A percentile compares a stretch with the other conserved stretches of the same genome.
These are phyloP conservation scores for Hemitrygon akajei DNA, from an alignment of 2,797 vertebrate genomes.

Conservation along the genomic window DNA sequence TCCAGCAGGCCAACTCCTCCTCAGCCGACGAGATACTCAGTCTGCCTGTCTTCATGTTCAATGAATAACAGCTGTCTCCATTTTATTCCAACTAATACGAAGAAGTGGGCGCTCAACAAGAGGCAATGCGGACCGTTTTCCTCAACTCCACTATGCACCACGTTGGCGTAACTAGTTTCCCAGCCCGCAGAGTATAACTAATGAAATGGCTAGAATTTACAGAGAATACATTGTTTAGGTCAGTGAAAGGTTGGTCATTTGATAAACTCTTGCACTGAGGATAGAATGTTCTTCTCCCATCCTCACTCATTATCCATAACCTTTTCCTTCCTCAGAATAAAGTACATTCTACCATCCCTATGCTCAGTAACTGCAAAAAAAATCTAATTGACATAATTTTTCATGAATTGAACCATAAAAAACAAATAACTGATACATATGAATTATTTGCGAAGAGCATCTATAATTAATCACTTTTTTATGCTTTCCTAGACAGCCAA, in stretches of 20 bases:
- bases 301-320: neutral
- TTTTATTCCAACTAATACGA: neutral
- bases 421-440: constrained; percentile 83
- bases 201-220: neutral
- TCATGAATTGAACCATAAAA: constrained; percentile 81
- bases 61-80: no score
- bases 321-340: neutral
- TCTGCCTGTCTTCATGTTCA: no score
- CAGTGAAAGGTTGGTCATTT: neutral
- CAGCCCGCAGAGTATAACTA: neutral
- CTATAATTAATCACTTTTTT: constrained; percentile 77
- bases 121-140: neutral
- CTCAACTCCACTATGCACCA: neutral
- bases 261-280: neutral
- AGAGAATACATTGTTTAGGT: neutral
- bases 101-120: no score
- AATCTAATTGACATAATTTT: constrained; percentile 87
- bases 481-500: constrained; percentile 52
- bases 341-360: constrained; percentile 43
- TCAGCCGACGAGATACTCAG: no score
- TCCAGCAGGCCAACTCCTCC: no score
- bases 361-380: constrained; percentile 65
- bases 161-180: neutral
- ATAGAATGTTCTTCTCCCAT: neutral
- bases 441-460: constrained; percentile 87